Evolutionary conservation across 2,888 invertebrate species (phyloP), one percentile per base, ranked within the genome.

Genomic region (Fragum whitleyi): DNA sequence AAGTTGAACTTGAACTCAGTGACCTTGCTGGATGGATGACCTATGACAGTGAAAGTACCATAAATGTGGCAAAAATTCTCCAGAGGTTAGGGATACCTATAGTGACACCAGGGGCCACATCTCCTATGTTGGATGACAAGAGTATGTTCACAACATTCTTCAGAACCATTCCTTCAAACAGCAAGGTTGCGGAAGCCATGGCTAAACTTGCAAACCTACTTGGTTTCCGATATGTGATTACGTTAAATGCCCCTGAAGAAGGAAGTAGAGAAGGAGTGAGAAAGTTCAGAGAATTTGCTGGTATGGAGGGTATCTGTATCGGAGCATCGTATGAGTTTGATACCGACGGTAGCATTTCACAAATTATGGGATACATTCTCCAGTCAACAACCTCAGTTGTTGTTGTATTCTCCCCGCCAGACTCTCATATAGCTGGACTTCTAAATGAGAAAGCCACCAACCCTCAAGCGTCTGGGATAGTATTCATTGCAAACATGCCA

Each of bases 61-160:
- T 91, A 0, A 86, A 86, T 21, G 81, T 90, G 6, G 86, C 90
- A 2, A 82, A 82, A n/a, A 81, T 90, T 28, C 68, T 91, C 11
- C 84, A 89, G 26, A 72, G 80, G 28, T 81, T 95, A 89, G 91
- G 94, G 55, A 93, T 95, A 47, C 95, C 95, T 0, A 94, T 95
- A 86, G 91, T 94, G 21, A 89, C 90, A 9, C 90, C 91, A 14
- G 90, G 88, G 0, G 92, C 92, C 2, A 91, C 90, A 16, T 83
- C 88, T 14, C 88, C 90, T 0, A 74, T 87, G 7, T 84, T 92
- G 7, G 85, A 89, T 51, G 86, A 92, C 74, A 90, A 90, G 67
- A 42, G 39, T 0, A 78, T 76, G 16, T 92, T 85, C 69, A 85
- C 83, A 9, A 91, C 90, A 7, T 90, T 92, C 74, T 92, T 91